Evolutionary conservation across 2,113 vertebrate species (phyloP).

Genomic region (Garra rufa): DNA sequence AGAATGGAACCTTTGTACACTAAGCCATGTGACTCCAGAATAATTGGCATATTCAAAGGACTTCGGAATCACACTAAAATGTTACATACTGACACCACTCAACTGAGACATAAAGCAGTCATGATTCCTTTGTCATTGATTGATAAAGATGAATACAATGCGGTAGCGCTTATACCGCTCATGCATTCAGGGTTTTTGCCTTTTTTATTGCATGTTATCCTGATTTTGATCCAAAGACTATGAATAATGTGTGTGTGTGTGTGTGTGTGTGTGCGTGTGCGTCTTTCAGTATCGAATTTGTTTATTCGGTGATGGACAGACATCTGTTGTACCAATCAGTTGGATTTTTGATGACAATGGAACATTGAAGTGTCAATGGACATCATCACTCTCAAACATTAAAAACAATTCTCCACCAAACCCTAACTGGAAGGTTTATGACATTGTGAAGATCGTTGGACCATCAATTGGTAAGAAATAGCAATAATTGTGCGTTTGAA

Average conservation of each 20-base stretch:
- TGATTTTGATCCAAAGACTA: not conserved
- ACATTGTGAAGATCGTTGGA: conserved; percentile 4
- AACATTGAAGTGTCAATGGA: conserved; percentile 4
- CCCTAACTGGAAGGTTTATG: not conserved
- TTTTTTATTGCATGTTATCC: not conserved
- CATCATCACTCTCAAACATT: not conserved
- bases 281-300: not conserved
- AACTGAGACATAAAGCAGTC: conserved; percentile 19
- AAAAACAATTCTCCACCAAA: conserved; percentile 12
- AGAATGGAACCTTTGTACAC: conserved; percentile 5
- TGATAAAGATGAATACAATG: not conserved
- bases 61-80: not conserved
- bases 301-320: conserved; percentile 12
- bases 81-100: not conserved
- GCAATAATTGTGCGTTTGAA: conserved; percentile 1
- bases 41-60: not conserved
- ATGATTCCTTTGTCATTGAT: conserved; percentile 16
- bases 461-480: not conserved
- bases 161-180: not conserved
- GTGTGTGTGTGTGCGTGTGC: not conserved
- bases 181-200: not conserved
- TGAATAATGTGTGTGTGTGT: not conserved
- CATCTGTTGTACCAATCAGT: conserved; percentile 9
- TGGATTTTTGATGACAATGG: conserved; percentile 8
- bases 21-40: conserved; percentile 11